phyloP scores from a whole-genome alignment of 2,113 vertebrate genomes.

The Etheostoma spectabile region DNA sequence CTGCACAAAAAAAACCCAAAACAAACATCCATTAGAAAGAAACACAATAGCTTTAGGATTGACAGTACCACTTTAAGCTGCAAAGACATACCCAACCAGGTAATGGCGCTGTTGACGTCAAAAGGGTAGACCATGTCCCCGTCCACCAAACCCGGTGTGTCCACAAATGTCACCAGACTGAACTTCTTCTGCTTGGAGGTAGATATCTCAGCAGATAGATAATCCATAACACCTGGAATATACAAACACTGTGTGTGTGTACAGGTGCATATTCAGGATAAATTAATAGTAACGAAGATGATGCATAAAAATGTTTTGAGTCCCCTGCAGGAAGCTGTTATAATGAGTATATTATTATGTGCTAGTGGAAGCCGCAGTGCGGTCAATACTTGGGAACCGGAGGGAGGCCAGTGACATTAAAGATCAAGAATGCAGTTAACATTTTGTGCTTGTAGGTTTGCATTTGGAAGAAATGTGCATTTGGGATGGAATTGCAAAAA shows the following conservation, averaged over 20 bases:
- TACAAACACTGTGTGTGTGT: constrained; percentile 44
- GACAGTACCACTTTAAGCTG: background rate
- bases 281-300: background rate
- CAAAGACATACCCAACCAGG: constrained; percentile 81
- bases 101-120: constrained; percentile 84
- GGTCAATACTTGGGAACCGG: constrained; percentile 63
- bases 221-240: constrained; percentile 83
- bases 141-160: constrained; percentile 86
- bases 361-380: constrained; percentile 50
- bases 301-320: background rate
- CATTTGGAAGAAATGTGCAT: background rate
- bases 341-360: constrained; percentile 25
- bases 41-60: background rate
- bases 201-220: constrained; percentile 86
- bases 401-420: constrained; percentile 29
- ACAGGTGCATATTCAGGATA: constrained; percentile 4
- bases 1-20: constrained; percentile 55
- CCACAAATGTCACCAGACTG: constrained; percentile 86
- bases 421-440: constrained; percentile 22
- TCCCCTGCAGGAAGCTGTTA: constrained; percentile 3
- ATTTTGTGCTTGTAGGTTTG: constrained; percentile 11
- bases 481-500: background rate
- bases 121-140: constrained; percentile 88
- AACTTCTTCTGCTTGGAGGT: constrained; percentile 89
- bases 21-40: background rate